Evolutionary conservation across 2,797 vertebrate species (phyloP).

Genomic region (Leuciscus waleckii): DNA sequence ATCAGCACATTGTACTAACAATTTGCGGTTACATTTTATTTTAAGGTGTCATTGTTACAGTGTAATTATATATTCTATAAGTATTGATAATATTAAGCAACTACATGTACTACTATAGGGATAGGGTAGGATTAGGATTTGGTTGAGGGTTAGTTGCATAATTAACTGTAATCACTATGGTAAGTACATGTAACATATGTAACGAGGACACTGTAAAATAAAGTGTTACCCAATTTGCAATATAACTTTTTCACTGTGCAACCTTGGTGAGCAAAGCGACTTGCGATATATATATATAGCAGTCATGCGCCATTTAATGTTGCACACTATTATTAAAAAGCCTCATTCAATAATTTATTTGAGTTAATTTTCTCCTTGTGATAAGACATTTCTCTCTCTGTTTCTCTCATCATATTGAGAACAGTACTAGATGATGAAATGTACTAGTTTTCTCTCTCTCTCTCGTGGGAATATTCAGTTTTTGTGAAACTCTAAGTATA

Average conservation of each 20-base stretch:
- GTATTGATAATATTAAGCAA: too few relatives aligned
- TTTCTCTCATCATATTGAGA: slow-evolving; percentile 8
- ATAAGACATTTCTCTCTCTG: slow-evolving; percentile 18
- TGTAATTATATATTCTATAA: too few relatives aligned
- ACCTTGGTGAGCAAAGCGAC: neutral
- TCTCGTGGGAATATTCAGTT: slow-evolving; percentile 17
- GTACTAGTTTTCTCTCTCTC: slow-evolving; percentile 14
- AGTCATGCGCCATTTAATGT: neutral
- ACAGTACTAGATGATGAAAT: slow-evolving; percentile 37
- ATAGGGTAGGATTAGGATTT: too few relatives aligned
- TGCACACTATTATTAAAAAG: slow-evolving; percentile 52
- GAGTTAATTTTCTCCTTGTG: slow-evolving; percentile 43
- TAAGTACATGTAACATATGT: too few relatives aligned
- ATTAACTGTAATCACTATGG: too few relatives aligned
- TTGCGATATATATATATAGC: too few relatives aligned
- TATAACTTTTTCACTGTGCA: neutral
- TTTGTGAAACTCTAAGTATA: neutral
- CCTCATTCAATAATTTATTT: slow-evolving; percentile 57
- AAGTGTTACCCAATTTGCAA: neutral
- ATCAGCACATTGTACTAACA: too few relatives aligned
- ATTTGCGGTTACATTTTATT: too few relatives aligned
- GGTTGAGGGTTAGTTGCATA: too few relatives aligned
- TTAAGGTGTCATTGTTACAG: too few relatives aligned
- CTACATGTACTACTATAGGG: too few relatives aligned
- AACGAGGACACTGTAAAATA: too few relatives aligned